These are phyloP conservation scores for Siniperca obscura DNA, from an alignment of 2,797 vertebrate species.

Conservation along the genomic window DNA sequence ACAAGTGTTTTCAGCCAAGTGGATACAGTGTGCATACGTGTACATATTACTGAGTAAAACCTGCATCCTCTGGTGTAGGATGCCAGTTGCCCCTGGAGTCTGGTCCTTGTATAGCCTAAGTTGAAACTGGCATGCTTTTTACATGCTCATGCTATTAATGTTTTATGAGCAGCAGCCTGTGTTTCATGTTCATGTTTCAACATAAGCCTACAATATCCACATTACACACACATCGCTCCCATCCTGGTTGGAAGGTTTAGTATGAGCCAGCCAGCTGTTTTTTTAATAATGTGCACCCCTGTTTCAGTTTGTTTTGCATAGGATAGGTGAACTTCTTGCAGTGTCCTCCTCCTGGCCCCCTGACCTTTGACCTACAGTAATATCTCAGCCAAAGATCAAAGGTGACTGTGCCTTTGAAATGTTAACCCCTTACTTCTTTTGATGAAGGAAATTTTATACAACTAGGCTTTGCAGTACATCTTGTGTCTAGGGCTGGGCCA, in stretches of 20 bases:
- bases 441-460: neutral
- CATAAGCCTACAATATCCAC: constrained; percentile 17
- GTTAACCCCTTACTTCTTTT: neutral
- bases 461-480: neutral
- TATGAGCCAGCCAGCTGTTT: constrained; percentile 16
- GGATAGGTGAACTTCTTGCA: constrained; percentile 20
- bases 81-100: constrained; percentile 31
- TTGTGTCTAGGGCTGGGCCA: neutral
- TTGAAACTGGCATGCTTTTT: constrained; percentile 70
- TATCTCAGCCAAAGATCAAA: neutral
- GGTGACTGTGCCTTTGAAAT: constrained; percentile 3
- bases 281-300: constrained; percentile 8
- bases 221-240: constrained; percentile 14
- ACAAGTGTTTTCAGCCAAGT: constrained; percentile 31
- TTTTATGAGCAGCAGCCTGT: constrained; percentile 69
- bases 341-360: constrained; percentile 34
- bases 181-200: constrained; percentile 74
- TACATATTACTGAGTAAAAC: constrained; percentile 71
- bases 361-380: constrained; percentile 26
- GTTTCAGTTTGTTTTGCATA: constrained; percentile 23
- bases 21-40: constrained; percentile 47
- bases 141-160: constrained; percentile 77
- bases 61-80: constrained; percentile 54
- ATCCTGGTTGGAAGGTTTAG: constrained; percentile 27
- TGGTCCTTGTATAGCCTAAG: constrained; percentile 8